phyloP scores from a whole-genome alignment of 2,888 invertebrate genomes.

The Temnothorax rugatulus region DNA sequence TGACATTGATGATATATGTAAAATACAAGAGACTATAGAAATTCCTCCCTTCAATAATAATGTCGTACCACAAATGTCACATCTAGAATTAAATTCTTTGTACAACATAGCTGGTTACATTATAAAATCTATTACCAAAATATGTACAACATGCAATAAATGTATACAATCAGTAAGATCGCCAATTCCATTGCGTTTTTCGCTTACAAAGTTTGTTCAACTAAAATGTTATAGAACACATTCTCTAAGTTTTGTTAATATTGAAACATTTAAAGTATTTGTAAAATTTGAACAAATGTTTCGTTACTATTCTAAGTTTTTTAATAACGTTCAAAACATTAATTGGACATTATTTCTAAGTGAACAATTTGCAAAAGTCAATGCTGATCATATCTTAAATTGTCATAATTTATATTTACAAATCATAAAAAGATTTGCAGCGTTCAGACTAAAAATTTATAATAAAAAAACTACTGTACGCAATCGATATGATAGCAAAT shows the following conservation, averaged over 20 bases:
- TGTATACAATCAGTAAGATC: conserved; percentile 13
- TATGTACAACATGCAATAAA: neutral
- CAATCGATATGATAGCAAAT: no score
- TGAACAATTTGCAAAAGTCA: neutral
- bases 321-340: neutral
- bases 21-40: neutral
- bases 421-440: no score
- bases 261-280: conserved; percentile 19
- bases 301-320: neutral
- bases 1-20: neutral
- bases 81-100: conserved; percentile 20
- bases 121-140: neutral
- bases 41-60: conserved; percentile 17
- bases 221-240: neutral
- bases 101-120: conserved; percentile 29
- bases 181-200: neutral
- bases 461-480: no score
- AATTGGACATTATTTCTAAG: neutral
- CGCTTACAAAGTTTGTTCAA: conserved; percentile 4
- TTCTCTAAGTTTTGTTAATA: conserved; percentile 21
- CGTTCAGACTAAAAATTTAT: no score
- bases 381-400: no score
- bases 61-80: neutral
- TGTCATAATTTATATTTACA: no score
- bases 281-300: conserved; percentile 15